Evolutionary conservation across 2,888 invertebrate species (phyloP), one percentile per base, ranked within the genome.

Genomic region (Eudasyphora cyanicolor): DNA sequence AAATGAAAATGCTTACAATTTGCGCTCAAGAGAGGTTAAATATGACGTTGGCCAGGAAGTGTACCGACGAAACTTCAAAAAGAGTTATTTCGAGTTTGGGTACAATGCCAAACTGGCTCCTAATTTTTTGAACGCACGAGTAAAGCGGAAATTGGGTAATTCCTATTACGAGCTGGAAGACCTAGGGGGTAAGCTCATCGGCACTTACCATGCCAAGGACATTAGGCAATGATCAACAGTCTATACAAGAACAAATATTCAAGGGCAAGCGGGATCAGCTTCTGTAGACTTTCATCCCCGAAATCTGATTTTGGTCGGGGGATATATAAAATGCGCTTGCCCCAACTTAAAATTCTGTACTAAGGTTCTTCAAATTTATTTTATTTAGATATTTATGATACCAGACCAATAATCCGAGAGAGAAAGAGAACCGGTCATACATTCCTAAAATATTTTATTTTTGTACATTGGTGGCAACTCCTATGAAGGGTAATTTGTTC

Each of bases 81-180:
- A 29, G 8, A 64, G 67, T 17, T 51, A 76, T 45, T 76, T 76
- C 42, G 24, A 42, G 8, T 27, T 62, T n/a, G 60, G 45, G 10
- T 62, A 42, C n/a, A 64, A 62, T 60, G 4, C 64, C 0, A 76
- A 64, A 64, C 35, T 76, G 17, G 64, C 62, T 12, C 76, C 76
- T 0, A 64, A 49, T 21, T 76, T 76, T n/a, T 2, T 76, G 2
- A 76, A 76, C 32, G 51, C 49, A 0, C 42, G 76, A 10, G 35
- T 76, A 6, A n/a, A 45, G 5, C 29, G 51, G 1, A 76, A 64
- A 32, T 6, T 64, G 4, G 64, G 64, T 6, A 75, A 75, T n/a
- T 32, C 42, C n/a, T 62, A 62, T 62, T 75, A 75, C 10, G 60
- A 62, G 7, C 10, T 76, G 21, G 76, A 76, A 35, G 76, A 76